These are phyloP conservation scores for Chalcosyrphus nemorum DNA, from an alignment of 2,888 invertebrate genomes.

Conservation along the genomic window DNA sequence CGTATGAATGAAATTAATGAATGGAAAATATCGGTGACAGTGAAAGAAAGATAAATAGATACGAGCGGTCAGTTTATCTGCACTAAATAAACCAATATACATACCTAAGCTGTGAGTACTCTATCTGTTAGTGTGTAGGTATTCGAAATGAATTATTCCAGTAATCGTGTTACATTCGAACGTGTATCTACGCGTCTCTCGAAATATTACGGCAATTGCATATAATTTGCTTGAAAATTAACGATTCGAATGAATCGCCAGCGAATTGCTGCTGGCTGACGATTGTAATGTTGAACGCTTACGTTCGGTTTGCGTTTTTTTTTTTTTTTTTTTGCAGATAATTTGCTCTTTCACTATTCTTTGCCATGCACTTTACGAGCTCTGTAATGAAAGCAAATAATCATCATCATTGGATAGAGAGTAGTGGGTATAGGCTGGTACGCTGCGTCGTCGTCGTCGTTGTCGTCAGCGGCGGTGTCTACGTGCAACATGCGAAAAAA, in stretches of 20 bases:
- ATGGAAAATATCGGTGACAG: conserved; percentile 51
- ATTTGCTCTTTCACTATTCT: conserved; percentile 64
- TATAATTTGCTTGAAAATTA: conserved; percentile 62
- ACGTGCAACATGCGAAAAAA: conserved; percentile 21
- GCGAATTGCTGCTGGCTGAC: conserved; percentile 30
- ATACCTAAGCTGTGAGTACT: not conserved
- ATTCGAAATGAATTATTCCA: conserved; percentile 23
- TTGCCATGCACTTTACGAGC: conserved; percentile 37
- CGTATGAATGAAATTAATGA: conserved; percentile 62
- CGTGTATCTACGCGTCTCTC: conserved; percentile 34
- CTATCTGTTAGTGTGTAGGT: no score
- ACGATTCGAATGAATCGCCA: conserved; percentile 40
- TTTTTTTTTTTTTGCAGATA: conserved; percentile 17
- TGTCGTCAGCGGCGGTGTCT: not conserved
- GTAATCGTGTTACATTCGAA: conserved; percentile 42
- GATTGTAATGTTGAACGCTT: conserved; percentile 49
- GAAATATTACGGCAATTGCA: conserved; percentile 64
- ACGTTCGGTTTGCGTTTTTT: conserved; percentile 18
- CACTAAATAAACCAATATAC: conserved; percentile 12
- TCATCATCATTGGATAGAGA: conserved; percentile 7
- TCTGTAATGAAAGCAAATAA: conserved; percentile 60
- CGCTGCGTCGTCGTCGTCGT: not conserved
- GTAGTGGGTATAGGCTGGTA: conserved; percentile 3
- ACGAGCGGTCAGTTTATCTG: not conserved
- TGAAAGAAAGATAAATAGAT: conserved; percentile 52